These are phyloP conservation scores for Circaetus cinerascens DNA, from an alignment of 2,113 vertebrate genomes.

Conservation along the genomic window DNA sequence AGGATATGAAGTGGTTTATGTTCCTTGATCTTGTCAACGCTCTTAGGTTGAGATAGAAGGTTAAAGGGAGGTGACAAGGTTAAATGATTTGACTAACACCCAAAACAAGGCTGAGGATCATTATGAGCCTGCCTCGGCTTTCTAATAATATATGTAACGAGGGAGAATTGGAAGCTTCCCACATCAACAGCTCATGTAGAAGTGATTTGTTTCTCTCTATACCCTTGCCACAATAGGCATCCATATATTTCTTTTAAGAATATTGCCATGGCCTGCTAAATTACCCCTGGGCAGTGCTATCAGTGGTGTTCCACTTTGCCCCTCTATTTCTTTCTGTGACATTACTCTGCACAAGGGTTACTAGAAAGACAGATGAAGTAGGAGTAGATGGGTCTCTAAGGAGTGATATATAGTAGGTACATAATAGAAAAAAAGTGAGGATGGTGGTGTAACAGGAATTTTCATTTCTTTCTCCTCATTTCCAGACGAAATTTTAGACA, in stretches of 20 bases:
- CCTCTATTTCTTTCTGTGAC: slow-evolving; percentile 62
- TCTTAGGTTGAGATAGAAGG: slow-evolving; percentile 8
- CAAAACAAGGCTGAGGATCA: slow-evolving; percentile 24
- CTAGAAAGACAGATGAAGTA: slow-evolving; percentile 58
- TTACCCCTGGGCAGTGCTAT: slow-evolving; percentile 54
- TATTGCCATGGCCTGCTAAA: slow-evolving; percentile 45
- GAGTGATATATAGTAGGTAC: slow-evolving; percentile 52
- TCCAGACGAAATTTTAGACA: slow-evolving; percentile 38
- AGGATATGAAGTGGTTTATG: slow-evolving; percentile 16
- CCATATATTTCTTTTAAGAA: slow-evolving; percentile 53
- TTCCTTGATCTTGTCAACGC: neutral
- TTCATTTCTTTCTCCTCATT: slow-evolving; percentile 32
- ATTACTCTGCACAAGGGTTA: slow-evolving; percentile 52
- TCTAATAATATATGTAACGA: slow-evolving; percentile 44
- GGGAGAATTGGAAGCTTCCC: slow-evolving; percentile 10
- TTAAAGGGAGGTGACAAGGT: slow-evolving; percentile 54
- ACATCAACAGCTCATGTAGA: neutral
- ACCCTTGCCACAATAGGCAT: neutral
- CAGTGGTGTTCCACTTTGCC: slow-evolving; percentile 52
- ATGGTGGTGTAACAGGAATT: slow-evolving; percentile 5
- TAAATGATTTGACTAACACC: slow-evolving; percentile 64
- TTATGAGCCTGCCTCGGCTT: slow-evolving; percentile 13
- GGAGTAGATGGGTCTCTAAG: slow-evolving; percentile 42
- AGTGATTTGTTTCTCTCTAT: slow-evolving; percentile 57
- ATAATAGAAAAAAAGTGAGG: slow-evolving; percentile 25